Percentiles rank a stretch among this genome's conserved stretches.
phyloP scores from a whole-genome alignment of 2,888 invertebrate genomes.

The Phortica okadai region DNA sequence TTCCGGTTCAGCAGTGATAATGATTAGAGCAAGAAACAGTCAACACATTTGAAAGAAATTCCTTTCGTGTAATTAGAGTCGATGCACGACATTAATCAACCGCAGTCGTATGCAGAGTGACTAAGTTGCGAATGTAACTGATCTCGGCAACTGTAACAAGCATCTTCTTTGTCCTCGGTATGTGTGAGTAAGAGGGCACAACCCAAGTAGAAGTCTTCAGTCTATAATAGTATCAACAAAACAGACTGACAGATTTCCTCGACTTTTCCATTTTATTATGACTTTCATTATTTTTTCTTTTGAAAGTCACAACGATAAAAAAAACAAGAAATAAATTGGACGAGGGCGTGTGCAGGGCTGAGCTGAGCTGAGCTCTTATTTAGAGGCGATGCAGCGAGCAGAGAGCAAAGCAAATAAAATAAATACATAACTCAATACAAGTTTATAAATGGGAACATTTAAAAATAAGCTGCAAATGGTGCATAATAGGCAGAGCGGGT shows the following conservation, averaged over 20 bases:
- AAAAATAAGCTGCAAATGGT: constrained; percentile 35
- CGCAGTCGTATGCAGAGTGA: too few relatives aligned
- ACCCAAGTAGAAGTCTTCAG: not conserved
- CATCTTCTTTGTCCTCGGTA: too few relatives aligned
- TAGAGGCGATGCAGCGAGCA: too few relatives aligned
- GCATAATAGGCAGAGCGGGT: constrained; percentile 31
- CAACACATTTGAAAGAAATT: not conserved
- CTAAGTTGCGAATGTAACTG: too few relatives aligned
- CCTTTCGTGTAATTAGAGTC: too few relatives aligned
- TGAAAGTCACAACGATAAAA: constrained; percentile 46
- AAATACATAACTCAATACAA: constrained; percentile 56
- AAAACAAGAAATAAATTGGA: constrained; percentile 65
- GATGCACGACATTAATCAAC: too few relatives aligned
- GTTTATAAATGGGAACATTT: constrained; percentile 42
- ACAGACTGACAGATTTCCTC: not conserved
- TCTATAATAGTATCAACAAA: constrained; percentile 12
- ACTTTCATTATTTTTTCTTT: too few relatives aligned
- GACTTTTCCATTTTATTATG: too few relatives aligned
- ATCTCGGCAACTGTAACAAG: too few relatives aligned
- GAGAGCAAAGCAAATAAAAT: constrained; percentile 32
- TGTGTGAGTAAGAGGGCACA: too few relatives aligned
- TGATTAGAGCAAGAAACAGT: not conserved
- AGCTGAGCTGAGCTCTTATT: not conserved
- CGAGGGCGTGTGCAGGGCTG: constrained; percentile 27
- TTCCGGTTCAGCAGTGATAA: constrained; percentile 24